Base-by-base conservation (phyloP, 2,113 vertebrate species). In the Amblyopsis rosae region DNA sequence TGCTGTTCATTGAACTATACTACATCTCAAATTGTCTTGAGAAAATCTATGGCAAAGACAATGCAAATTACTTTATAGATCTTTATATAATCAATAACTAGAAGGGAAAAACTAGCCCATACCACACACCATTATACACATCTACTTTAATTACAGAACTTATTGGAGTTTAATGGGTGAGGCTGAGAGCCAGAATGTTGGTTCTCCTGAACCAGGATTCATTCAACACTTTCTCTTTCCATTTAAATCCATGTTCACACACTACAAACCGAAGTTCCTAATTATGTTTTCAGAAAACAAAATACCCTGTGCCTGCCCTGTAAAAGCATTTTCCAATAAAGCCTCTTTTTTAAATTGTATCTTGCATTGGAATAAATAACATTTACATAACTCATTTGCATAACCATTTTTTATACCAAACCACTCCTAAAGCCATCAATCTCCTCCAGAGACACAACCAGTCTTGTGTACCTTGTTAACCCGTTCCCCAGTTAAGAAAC, bases 131-230 rank as follows among this genome's bases (percentile, higher is more conserved):
- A 63, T 62, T 62, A 60, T 49, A 66, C 56, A 46, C 41, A 48
- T 59, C 63, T 47, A 66, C 47, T 66, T 66, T 66, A 73, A 73
- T 73, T 73, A 66, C 48, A 66, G 15, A 12, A 51, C 35, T 73
- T 65, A 60, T 58, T 54, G 12, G 53, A 50, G 35, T 53, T 13
- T 66, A 66, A 73, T 73, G 33, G 63, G 57, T 26, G 53, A n/a
- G 50, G 32, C 7, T 41, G 8, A 45, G 8, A 35, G 26, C 13
- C 11, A 51, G 13, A 51, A 15, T 10, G 13, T 51, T 41, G 7
- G 35, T 41, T 41, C 5, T 17, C 16, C 8, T 58, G 33, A 32
- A 61, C 35, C 4, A 41, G 35, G 7, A 6, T 41, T 41, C 7
- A 41, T 41, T 41, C 35, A 41, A 26, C 26, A 26, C 26, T 26